These are phyloP conservation scores for Tylochromis polylepis DNA, from an alignment of 2,113 vertebrate species.

Conservation along the genomic window DNA sequence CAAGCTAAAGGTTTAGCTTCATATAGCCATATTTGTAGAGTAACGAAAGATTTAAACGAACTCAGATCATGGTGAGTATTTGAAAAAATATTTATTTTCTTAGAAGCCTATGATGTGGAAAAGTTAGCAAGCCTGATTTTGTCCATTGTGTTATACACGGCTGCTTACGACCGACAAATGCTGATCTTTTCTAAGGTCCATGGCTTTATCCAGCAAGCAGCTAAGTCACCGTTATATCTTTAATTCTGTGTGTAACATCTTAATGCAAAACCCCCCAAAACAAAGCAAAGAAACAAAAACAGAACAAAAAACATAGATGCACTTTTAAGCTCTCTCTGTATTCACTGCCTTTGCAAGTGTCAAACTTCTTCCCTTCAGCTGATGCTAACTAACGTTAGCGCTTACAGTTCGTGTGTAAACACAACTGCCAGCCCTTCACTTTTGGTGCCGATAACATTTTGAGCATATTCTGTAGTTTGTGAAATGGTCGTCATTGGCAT, in stretches of 20 bases:
- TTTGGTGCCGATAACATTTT: neutral
- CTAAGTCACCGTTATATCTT: neutral
- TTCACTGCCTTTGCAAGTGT: neutral
- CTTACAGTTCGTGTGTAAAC: accelerated
- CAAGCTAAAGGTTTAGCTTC: neutral
- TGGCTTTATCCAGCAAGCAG: neutral
- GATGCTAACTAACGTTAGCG: neutral
- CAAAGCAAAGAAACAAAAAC: neutral
- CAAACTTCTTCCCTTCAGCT: neutral
- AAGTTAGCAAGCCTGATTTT: neutral
- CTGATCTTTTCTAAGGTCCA: neutral
- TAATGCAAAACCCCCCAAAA: neutral
- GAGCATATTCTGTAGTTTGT: neutral
- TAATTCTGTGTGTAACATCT: neutral
- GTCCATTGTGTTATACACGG: neutral
- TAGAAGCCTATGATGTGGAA: neutral
- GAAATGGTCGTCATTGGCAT: neutral
- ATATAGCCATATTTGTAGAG: neutral
- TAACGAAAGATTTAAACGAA: neutral
- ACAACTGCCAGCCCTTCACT: neutral
- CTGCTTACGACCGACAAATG: neutral
- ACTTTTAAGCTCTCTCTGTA: neutral
- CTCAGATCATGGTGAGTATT: neutral
- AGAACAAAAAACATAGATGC: neutral
- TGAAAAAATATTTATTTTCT: neutral